These are phyloP conservation scores for Micrasema minimum DNA, from an alignment of 1,140 invertebrate genomes.

Conservation along the genomic window DNA sequence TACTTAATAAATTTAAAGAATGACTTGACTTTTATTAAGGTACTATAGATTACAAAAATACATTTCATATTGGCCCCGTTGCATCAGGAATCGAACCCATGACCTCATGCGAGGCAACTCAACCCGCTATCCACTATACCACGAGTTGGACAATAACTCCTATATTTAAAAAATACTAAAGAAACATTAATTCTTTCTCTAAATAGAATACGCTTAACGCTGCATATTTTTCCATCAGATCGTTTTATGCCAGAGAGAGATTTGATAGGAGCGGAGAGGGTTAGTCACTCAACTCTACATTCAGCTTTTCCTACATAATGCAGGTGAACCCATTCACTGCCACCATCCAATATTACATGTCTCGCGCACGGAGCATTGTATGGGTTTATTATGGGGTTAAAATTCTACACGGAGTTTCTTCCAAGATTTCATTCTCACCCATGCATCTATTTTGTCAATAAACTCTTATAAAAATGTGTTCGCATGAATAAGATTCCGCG, in stretches of 20 bases:
- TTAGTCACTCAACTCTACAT: conserved; percentile 37
- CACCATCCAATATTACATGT: conserved; percentile 43
- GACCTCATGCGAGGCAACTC: no score
- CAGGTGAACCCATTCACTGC: conserved; percentile 47
- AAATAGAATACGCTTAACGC: neutral
- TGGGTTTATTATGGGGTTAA: conserved; percentile 31
- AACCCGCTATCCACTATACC: no score
- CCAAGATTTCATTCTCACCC: conserved; percentile 10
- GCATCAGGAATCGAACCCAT: no score
- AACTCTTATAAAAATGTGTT: neutral
- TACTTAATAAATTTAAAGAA: no score
- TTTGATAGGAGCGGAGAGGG: conserved; percentile 43
- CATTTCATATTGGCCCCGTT: no score
- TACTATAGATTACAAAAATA: no score
- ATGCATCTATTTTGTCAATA: neutral
- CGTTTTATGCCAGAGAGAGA: conserved; percentile 25
- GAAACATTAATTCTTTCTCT: no score
- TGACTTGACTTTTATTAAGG: no score
- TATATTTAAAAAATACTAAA: no score
- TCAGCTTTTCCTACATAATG: conserved; percentile 46
- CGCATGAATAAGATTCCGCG: no score
- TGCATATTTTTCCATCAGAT: conserved; percentile 23
- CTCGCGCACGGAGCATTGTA: conserved; percentile 21
- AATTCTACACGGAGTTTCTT: conserved; percentile 9
- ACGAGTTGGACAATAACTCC: no score